phyloP scores from a whole-genome alignment of 2,888 invertebrate species.

The Pemphredon lugubris region DNA sequence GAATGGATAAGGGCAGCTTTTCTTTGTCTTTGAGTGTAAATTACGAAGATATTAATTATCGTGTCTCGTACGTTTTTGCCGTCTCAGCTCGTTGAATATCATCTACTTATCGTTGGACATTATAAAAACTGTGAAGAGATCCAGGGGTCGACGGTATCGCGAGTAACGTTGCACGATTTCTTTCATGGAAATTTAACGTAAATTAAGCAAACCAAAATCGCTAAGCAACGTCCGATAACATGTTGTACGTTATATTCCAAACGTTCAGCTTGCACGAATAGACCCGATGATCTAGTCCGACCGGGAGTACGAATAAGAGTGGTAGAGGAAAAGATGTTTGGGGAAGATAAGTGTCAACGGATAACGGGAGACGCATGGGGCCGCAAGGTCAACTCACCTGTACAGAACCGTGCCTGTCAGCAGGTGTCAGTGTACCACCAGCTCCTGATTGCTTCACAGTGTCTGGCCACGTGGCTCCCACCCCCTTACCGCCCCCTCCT shows the following conservation, averaged over 20 bases:
- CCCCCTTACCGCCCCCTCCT: constrained; percentile 85
- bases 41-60: neutral
- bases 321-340: neutral
- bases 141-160: no score
- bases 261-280: no score
- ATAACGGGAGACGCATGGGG: constrained; percentile 23
- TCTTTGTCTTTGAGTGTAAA: neutral
- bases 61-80: no score
- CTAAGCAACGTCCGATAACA: no score
- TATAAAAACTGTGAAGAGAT: no score
- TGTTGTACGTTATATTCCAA: no score
- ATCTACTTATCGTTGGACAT: no score
- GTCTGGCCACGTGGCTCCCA: constrained; percentile 91
- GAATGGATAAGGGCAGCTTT: constrained; percentile 4
- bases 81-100: no score
- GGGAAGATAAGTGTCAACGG: constrained; percentile 9
- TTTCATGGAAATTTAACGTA: no score
- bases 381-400: constrained; percentile 86
- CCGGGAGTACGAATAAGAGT: neutral
- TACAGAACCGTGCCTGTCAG: constrained; percentile 98
- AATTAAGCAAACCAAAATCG: no score
- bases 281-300: neutral
- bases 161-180: no score
- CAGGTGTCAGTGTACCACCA: constrained; percentile 93
- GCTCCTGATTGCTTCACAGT: constrained; percentile 90